Evolutionary conservation across 1,140 invertebrate species (phyloP).

Genomic region (Lasioglossum baleicum): DNA sequence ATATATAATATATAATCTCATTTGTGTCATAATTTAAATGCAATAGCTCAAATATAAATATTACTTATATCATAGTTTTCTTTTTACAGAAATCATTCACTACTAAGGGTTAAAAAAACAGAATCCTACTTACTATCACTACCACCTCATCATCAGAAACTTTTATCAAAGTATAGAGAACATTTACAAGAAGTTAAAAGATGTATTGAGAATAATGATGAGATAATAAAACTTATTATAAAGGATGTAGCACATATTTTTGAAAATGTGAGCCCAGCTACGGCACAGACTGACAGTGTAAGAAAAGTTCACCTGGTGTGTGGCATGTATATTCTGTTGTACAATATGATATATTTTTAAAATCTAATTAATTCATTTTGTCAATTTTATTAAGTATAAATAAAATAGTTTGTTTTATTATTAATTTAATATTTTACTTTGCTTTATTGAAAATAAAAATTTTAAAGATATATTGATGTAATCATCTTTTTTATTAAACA

Average conservation of each 20-base stretch:
- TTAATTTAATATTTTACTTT: no score
- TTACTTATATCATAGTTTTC: conserved; percentile 23
- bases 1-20: no score
- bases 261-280: conserved; percentile 85
- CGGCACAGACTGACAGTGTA: conserved; percentile 76
- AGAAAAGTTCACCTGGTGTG: conserved; percentile 71
- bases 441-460: no score
- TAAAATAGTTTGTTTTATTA: no score
- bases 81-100: conserved; percentile 82
- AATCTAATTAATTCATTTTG: neutral
- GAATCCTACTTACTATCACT: conserved; percentile 88
- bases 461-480: no score
- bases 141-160: conserved; percentile 86
- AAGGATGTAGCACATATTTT: conserved; percentile 91
- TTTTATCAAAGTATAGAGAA: conserved; percentile 87
- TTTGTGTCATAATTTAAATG: no score
- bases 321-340: conserved; percentile 46
- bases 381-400: no score
- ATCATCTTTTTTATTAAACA: no score
- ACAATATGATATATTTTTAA: conserved; percentile 9
- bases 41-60: no score
- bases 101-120: conserved; percentile 85
- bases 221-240: conserved; percentile 91
- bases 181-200: conserved; percentile 87
- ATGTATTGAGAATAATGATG: conserved; percentile 92